A percentile compares a stretch with the other conserved stretches of the same genome.
Evolutionary conservation across 2,888 invertebrate genomes (phyloP).

Genomic region (Imbricaverruca yamaguchii): DNA sequence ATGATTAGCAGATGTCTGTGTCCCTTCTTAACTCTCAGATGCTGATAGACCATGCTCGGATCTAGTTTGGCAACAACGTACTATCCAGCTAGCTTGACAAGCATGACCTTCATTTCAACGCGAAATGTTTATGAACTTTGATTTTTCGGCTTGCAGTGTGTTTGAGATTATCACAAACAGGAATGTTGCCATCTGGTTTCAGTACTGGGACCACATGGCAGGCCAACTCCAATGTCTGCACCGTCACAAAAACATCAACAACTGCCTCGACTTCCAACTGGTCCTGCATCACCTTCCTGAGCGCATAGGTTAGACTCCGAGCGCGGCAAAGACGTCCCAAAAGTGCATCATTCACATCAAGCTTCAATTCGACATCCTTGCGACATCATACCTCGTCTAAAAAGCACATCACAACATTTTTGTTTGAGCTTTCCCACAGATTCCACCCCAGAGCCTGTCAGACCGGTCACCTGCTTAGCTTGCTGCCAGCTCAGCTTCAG

Average conservation of each 20-base stretch:
- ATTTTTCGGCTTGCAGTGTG: neutral
- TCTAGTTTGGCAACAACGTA: neutral
- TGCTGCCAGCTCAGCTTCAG: neutral
- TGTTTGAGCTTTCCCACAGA: neutral
- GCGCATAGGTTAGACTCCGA: neutral
- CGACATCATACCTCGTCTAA: neutral
- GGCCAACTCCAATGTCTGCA: neutral
- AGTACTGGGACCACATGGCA: neutral
- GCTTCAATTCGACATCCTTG: neutral
- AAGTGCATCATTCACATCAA: neutral
- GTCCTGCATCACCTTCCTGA: neutral
- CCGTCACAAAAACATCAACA: neutral
- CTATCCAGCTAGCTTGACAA: neutral
- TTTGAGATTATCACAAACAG: neutral
- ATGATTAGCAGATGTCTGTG: neutral
- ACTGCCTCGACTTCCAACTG: neutral
- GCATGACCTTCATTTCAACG: neutral
- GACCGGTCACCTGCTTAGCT: neutral
- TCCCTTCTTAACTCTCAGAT: neutral
- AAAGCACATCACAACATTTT: neutral
- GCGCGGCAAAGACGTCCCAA: neutral
- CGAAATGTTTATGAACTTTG: neutral
- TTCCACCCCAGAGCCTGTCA: neutral
- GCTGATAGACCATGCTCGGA: neutral
- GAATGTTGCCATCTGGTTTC: neutral